Evolutionary conservation across 2,113 vertebrate genomes (phyloP), one percentile per base, ranked within the genome.

Genomic region (Theristicus caerulescens): DNA sequence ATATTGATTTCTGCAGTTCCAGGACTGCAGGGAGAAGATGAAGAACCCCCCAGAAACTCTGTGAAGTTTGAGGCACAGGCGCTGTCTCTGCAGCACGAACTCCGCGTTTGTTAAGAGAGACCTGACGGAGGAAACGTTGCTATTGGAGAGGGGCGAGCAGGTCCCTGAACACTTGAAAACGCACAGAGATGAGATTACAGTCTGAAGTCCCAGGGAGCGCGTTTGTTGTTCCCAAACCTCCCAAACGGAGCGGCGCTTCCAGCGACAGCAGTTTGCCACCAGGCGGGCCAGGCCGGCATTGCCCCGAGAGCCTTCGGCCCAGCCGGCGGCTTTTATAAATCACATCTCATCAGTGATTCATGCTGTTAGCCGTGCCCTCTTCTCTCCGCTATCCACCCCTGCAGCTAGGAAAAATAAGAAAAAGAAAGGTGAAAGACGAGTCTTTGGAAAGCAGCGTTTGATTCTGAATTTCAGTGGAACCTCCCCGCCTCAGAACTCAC

Each of bases 191-290:
- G 69, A 66, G 87, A 82, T 77, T 79, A 95, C 93, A 88, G 82
- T 29, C 73, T 82, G 91, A 95, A 95, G 46, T 93, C 82, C 17
- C 73, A 8, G 61, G 1, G 32, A 82, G 46, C 0, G 4, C 18
- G 0, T 52, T n/a, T 52, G 72, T 26, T 74, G 64, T 19, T 92
- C 65, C 8, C 77, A 34, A 69, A 20, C 4, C 70, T 9, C 59
- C 29, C 2, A 29, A 67, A 10, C 1, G 13, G n/a, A 95, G 87
- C 86, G 92, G 64, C 19, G 0, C 58, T 79, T 93, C 79, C 79
- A 26, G 65, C 6, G 96, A 93, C 83, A 82, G 97, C 82, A 97
- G 97, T 91, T 97, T 98, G 98, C 98, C 98, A 94, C 97, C 98
- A 47, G 86, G 96, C 92, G 98, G 98, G 80, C n/a, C 84, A 40